Base-by-base conservation (phyloP, 2,888 invertebrate genomes). In the Cyclophora albipunctata region DNA sequence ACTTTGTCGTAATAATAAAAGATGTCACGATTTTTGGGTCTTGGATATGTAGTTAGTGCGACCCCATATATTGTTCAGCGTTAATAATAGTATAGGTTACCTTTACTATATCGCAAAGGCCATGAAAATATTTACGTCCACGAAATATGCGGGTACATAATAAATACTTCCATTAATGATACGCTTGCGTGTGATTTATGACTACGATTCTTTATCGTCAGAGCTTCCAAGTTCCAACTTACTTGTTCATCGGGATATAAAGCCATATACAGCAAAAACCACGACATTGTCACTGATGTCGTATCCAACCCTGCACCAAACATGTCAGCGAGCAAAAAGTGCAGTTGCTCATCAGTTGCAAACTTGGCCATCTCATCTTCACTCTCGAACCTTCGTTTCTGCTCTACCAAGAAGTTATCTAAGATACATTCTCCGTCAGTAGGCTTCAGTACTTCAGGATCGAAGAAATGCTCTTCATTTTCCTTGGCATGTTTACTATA, bases 221-320 rank as follows among this genome's bases (percentile, higher is more conserved):
- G 20, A 20, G 20, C 20, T 20, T 20, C 20, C 20, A 20, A 20
- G 20, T 20, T 20, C 20, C 20, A 34, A 42, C 34, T 42, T 48
- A 92, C 92, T 89, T 94, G 93, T 65, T 91, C 90, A 1, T 91
- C 84, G 2, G 91, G 91, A 77, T 94, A 76, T 42, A 90, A 81
- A 0, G 95, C 93, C 90, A 97, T 90, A 60, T 92, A 95, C 20
- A 96, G 83, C 7, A 96, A 75, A 65, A 94, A 93, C 97, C 97
- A 97, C 37, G 94, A 90, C 37, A 96, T 69, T 0, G 96, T 95
- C 0, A 93, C 92, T 50, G 95, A 80, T 0, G 95, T 94, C 0
- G 97, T 96, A 65, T 97, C 97, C 47, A 95, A 90, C 3, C 96
- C 95, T 7, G 96, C 96, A 0, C 96, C 96, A 69, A 95, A 95